Evolutionary conservation across 2,113 vertebrate genomes (phyloP), one percentile per base, ranked within the genome.

Genomic region (Elachura formosa): DNA sequence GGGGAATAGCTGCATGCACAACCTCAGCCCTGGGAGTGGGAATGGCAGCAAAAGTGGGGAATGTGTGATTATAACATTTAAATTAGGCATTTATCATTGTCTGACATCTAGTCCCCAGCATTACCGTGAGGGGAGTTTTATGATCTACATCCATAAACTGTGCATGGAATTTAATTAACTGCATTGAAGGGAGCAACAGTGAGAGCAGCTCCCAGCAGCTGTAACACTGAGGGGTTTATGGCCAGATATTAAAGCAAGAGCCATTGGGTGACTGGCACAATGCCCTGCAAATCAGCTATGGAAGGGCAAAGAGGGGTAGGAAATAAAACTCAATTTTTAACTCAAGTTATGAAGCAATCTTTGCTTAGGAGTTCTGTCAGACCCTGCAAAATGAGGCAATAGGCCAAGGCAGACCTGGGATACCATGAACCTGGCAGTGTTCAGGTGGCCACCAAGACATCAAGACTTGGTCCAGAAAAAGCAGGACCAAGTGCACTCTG

Each of bases 131-230:
- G 93, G 93, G 92, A 88, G 92, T 92, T 97, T 97, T 96, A 97
- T 87, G 85, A 94, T 91, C 93, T 96, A 96, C 84, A 61, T 87
- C 89, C 81, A 94, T 96, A 93, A 95, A 87, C 95, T 94, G 93
- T 84, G 87, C 92, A 95, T 54, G 12, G 96, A 96, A 96, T 96
- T 97, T 97, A 97, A 98, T 98, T 96, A 97, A 95, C 97, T 96
- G 78, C 52, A 38, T 91, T 84, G 95, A 95, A 91, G 87, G 85
- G 85, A 87, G 71, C 45, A 79, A 94, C 84, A 93, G 84, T 26
- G 77, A 89, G 92, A 93, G 96, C 85, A 55, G 94, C 94, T 96
- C 86, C 92, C 52, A 91, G 94, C 85, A 69, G 96, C 97, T 96
- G 95, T 95, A 95, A 78, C 93, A 83, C 49, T 84, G 94, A 95